phyloP scores from a whole-genome alignment of 1,140 invertebrate genomes.

The Coenobita brevimanus region DNA sequence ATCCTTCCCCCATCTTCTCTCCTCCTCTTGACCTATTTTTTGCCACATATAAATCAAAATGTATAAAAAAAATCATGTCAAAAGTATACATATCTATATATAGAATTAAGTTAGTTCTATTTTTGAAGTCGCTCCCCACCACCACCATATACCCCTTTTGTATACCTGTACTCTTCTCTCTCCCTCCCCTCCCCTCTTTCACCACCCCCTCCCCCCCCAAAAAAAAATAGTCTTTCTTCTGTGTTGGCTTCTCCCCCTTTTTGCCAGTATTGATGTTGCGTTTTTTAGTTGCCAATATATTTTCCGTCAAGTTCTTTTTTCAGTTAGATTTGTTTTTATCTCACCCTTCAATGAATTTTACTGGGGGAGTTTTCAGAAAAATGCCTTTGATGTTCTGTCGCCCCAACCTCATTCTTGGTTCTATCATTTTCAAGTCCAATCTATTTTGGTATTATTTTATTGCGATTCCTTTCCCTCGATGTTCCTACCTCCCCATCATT shows the following conservation, averaged over 20 bases:
- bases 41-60: slow-evolving; percentile 22
- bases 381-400: no score
- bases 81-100: background rate
- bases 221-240: no score
- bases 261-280: no score
- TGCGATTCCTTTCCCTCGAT: background rate
- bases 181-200: background rate
- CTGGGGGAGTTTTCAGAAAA: no score
- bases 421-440: background rate
- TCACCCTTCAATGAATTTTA: no score
- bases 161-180: no score
- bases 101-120: background rate
- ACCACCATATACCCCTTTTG: no score
- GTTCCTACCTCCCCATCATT: background rate
- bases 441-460: slow-evolving; percentile 15
- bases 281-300: no score
- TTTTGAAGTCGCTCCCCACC: background rate
- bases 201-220: background rate
- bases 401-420: background rate
- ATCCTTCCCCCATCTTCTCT: background rate
- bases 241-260: no score
- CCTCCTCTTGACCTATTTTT: slow-evolving; percentile 29
- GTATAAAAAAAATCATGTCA: slow-evolving; percentile 24
- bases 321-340: no score
- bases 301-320: no score